phyloP scores from a whole-genome alignment of 2,888 invertebrate species.

The Parapristionchus giblindavisi region DNA sequence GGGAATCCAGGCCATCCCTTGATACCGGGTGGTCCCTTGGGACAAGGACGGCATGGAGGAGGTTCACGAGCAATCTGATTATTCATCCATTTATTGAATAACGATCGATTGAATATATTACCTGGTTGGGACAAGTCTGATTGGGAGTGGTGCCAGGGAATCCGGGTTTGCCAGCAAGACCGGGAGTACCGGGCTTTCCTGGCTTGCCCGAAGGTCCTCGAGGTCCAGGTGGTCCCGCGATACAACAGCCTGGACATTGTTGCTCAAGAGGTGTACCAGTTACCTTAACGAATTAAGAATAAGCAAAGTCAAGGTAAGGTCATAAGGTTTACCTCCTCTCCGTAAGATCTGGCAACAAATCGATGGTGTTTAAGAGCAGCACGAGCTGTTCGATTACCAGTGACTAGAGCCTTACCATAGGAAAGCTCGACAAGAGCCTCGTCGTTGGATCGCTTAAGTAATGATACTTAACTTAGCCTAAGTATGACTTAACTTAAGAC shows the following conservation, averaged over 20 bases:
- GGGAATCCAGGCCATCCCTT: conserved; percentile 69
- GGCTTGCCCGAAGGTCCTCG: conserved; percentile 66
- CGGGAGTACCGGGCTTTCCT: conserved; percentile 66
- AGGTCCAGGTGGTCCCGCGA: conserved; percentile 64
- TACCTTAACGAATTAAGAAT: conserved; percentile 41
- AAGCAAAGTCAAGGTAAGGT: background rate
- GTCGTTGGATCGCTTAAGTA: conserved; percentile 56
- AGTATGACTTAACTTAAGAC: background rate
- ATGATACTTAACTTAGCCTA: background rate
- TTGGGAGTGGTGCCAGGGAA: conserved; percentile 68
- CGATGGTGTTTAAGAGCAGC: conserved; percentile 39
- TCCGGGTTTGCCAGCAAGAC: conserved; percentile 65
- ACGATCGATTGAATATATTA: conserved; percentile 48
- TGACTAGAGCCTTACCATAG: conserved; percentile 48
- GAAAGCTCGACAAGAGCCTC: conserved; percentile 58
- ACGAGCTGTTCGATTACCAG: conserved; percentile 52
- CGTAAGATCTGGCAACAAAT: conserved; percentile 26
- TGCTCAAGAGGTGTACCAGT: conserved; percentile 68
- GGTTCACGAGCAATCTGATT: conserved; percentile 62
- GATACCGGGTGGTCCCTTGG: conserved; percentile 59
- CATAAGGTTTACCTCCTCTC: conserved; percentile 29
- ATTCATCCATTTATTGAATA: no score
- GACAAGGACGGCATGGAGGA: conserved; percentile 68
- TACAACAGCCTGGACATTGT: conserved; percentile 65
- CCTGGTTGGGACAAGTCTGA: conserved; percentile 67